Conservation (phyloP, 1,140 invertebrate genomes). For the Drosophila yakuba region DNA sequence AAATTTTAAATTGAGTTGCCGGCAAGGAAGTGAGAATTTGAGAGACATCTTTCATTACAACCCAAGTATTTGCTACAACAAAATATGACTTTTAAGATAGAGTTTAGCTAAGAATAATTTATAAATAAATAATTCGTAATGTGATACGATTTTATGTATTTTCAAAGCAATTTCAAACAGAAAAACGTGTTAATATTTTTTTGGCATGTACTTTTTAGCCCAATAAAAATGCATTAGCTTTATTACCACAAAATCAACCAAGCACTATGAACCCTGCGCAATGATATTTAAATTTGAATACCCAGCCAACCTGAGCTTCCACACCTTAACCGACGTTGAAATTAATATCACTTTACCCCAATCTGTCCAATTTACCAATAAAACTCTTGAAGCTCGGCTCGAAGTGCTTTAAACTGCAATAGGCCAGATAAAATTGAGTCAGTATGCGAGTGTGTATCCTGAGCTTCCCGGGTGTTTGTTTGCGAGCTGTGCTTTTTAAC, state of each 20-base stretch:
- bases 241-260: conserved; percentile 5
- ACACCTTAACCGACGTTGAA: conserved; percentile 26
- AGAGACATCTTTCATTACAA: background rate
- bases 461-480: conserved; percentile 29
- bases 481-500: conserved; percentile 66
- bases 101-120: too few species aligned
- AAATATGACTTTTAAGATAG: background rate
- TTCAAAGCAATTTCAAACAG: background rate
- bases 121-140: too few species aligned
- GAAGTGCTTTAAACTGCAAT: conserved; percentile 69
- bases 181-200: background rate
- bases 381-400: conserved; percentile 63
- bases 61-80: background rate
- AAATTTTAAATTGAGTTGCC: conserved; percentile 50
- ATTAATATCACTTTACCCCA: conserved; percentile 79
- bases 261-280: conserved; percentile 13
- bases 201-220: background rate
- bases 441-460: conserved; percentile 24
- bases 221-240: conserved; percentile 12
- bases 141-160: background rate
- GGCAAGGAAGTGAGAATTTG: conserved; percentile 20
- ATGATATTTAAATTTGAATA: conserved; percentile 20
- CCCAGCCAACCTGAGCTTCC: background rate
- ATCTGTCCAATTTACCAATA: conserved; percentile 83
- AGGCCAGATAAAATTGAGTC: conserved; percentile 42